Percentiles rank a stretch among this genome's conserved stretches.
These are phyloP conservation scores for Sigmodon hispidus DNA, from an alignment of 2,113 vertebrate species.

Conservation along the genomic window DNA sequence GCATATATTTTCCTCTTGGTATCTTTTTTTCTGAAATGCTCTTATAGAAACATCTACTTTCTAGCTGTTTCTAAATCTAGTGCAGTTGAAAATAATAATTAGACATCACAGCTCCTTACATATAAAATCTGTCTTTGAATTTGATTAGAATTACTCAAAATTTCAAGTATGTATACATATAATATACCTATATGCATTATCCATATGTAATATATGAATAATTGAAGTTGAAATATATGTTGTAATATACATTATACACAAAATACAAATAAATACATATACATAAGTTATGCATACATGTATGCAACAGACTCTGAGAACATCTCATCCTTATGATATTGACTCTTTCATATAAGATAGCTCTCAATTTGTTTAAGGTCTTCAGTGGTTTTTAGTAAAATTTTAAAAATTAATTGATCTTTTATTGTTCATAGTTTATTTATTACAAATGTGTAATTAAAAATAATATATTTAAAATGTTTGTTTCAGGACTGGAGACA, in stretches of 20 bases:
- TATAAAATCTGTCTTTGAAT: slow-evolving; percentile 19
- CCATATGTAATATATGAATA: background rate
- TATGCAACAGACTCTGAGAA: background rate
- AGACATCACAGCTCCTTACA: background rate
- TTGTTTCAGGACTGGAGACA: background rate
- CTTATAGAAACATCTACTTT: background rate
- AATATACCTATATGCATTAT: background rate
- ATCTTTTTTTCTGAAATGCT: background rate
- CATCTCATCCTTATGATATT: background rate
- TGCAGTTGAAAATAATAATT: background rate
- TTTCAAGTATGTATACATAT: background rate
- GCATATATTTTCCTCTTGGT: background rate
- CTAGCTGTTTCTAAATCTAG: background rate
- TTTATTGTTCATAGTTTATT: background rate
- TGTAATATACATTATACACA: too few relatives aligned
- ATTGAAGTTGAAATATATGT: too few relatives aligned
- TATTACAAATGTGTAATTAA: background rate
- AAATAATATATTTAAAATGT: too few relatives aligned
- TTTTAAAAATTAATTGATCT: background rate
- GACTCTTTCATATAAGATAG: background rate
- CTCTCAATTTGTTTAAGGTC: background rate
- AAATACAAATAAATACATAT: background rate
- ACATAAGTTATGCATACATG: background rate
- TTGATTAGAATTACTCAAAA: background rate
- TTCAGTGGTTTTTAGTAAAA: background rate